Conservation (phyloP, 1,140 invertebrate species). For the Cydia strobilella region DNA sequence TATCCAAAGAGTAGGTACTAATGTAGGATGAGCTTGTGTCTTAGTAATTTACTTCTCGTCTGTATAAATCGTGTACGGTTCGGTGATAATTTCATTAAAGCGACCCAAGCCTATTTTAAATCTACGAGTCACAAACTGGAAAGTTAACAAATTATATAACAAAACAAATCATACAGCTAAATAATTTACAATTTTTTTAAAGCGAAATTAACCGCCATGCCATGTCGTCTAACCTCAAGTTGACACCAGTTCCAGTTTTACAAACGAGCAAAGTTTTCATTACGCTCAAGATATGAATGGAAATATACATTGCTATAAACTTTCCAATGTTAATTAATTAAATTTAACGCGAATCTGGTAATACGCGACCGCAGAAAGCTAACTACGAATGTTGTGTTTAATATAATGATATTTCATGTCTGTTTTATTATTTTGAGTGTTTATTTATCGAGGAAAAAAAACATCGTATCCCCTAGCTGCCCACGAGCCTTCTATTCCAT, state of each 20-base stretch:
- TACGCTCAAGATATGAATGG: conserved; percentile 1
- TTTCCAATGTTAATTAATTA: conserved; percentile 20
- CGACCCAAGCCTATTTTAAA: too few species aligned
- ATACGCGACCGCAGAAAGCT: not conserved
- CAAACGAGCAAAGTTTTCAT: conserved; percentile 28
- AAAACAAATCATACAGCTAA: not conserved
- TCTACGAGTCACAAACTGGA: too few species aligned
- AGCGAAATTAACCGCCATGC: not conserved
- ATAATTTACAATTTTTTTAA: not conserved
- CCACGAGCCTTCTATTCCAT: too few species aligned
- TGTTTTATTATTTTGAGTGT: not conserved
- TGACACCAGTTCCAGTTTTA: not conserved
- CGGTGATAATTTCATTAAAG: too few species aligned
- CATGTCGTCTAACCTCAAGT: conserved; percentile 5
- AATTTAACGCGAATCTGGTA: conserved; percentile 4
- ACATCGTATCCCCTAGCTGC: too few species aligned
- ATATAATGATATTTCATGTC: not conserved
- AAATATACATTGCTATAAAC: not conserved
- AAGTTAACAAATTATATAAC: too few species aligned
- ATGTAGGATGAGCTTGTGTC: too few species aligned
- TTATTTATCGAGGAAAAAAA: not conserved
- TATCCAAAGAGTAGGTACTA: too few species aligned
- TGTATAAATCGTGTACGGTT: too few species aligned
- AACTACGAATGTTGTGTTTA: not conserved
- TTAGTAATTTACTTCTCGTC: too few species aligned